phyloP scores from a whole-genome alignment of 2,888 invertebrate species.

The Tetranychus truncatus region DNA sequence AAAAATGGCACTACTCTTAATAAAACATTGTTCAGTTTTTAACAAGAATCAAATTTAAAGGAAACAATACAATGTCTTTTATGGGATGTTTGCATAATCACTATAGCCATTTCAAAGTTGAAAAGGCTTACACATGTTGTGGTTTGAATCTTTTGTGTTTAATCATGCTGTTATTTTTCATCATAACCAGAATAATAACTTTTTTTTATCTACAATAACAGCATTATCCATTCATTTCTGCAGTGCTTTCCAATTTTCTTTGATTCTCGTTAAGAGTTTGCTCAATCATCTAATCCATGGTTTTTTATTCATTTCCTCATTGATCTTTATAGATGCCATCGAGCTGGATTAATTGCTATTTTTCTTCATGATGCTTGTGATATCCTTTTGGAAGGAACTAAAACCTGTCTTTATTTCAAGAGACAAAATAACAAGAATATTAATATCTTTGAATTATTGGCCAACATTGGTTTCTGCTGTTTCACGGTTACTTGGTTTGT shows the following conservation, averaged over 20 bases:
- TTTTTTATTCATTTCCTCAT: no score
- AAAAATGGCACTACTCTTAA: neutral
- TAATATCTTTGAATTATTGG: conserved; percentile 26
- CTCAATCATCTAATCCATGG: no score
- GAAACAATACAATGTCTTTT: neutral
- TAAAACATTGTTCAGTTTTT: neutral
- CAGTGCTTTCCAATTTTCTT: neutral
- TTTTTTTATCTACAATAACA: no score
- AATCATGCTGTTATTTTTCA: no score
- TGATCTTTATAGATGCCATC: conserved; percentile 27
- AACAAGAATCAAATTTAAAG: neutral
- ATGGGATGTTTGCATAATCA: neutral
- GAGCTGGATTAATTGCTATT: conserved; percentile 28
- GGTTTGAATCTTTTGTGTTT: no score
- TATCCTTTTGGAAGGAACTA: conserved; percentile 29
- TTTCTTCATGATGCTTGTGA: conserved; percentile 29
- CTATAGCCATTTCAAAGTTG: neutral
- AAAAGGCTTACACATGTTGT: no score
- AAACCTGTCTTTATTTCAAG: conserved; percentile 29
- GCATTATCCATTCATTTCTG: no score
- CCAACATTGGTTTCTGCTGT: conserved; percentile 27
- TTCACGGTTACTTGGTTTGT: conserved; percentile 29
- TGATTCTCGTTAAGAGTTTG: neutral
- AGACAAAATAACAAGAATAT: conserved; percentile 24
- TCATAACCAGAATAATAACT: no score